Evolutionary conservation across 2,888 invertebrate species (phyloP).

Genomic region (Xestia xanthographa): DNA sequence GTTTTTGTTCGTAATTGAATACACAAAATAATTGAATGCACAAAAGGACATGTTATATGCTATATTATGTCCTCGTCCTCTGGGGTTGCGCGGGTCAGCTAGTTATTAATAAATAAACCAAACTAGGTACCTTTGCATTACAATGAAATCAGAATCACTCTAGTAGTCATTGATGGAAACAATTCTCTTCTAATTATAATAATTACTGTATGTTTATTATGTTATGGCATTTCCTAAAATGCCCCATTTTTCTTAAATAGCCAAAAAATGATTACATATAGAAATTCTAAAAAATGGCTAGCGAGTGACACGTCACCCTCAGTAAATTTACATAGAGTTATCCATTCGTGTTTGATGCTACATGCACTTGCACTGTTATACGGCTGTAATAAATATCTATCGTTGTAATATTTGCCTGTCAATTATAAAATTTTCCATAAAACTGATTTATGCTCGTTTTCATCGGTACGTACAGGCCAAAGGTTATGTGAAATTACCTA

Average conservation of each 20-base stretch:
- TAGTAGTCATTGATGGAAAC: not conserved
- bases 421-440: constrained; percentile 1
- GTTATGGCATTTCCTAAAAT: no score
- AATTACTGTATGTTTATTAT: no score
- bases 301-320: not conserved
- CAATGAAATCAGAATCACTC: not conserved
- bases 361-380: not conserved
- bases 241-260: no score
- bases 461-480: not conserved
- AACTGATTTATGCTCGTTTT: constrained; percentile 7
- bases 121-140: not conserved
- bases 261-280: not conserved
- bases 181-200: no score
- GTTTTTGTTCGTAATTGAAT: no score
- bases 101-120: no score
- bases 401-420: not conserved
- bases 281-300: not conserved
- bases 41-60: no score
- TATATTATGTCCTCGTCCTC: no score
- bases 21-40: no score
- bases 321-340: not conserved
- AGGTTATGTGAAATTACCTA: not conserved
- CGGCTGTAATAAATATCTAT: not conserved
- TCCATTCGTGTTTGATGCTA: not conserved
- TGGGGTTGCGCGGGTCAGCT: no score